These are phyloP conservation scores for Calephelis virginiensis DNA, from an alignment of 1,140 invertebrate species.

Conservation along the genomic window DNA sequence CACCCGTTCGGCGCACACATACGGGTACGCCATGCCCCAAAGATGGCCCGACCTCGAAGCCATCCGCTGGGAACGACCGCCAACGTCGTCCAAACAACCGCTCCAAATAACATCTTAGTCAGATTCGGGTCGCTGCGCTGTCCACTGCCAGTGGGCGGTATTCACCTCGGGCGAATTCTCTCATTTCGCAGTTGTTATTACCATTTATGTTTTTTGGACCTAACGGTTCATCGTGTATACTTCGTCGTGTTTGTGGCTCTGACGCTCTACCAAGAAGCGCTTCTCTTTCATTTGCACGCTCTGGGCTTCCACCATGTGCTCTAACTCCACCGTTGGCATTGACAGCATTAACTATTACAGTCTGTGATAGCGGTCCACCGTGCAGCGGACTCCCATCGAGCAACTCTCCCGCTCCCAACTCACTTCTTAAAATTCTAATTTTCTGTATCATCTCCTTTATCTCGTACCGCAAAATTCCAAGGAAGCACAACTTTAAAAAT, in stretches of 20 bases:
- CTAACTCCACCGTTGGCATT: constrained; percentile 73
- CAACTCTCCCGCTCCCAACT: constrained; percentile 72
- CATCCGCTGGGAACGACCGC: constrained; percentile 70
- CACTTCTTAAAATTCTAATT: constrained; percentile 83
- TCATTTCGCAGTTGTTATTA: constrained; percentile 88
- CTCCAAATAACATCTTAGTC: constrained; percentile 82
- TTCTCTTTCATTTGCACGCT: constrained; percentile 76
- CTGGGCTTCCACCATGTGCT: constrained; percentile 66
- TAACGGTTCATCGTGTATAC: constrained; percentile 77
- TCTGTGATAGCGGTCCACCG: constrained; percentile 69
- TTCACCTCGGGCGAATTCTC: constrained; percentile 77
- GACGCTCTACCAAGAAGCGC: constrained; percentile 76
- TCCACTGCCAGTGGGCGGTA: constrained; percentile 78
- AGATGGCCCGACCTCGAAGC: constrained; percentile 76
- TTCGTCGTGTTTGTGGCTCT: constrained; percentile 73
- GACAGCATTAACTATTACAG: constrained; percentile 71
- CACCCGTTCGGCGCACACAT: constrained; percentile 51
- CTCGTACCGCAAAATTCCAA: constrained; percentile 91
- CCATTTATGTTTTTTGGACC: constrained; percentile 82
- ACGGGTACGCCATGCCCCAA: constrained; percentile 65
- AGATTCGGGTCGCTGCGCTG: constrained; percentile 80
- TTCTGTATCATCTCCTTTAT: constrained; percentile 95
- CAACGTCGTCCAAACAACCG: constrained; percentile 80
- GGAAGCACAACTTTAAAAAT: constrained; percentile 93
- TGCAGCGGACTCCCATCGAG: constrained; percentile 70